Evolutionary conservation across 2,113 vertebrate genomes (phyloP).

Genomic region (Neofelis nebulosa): DNA sequence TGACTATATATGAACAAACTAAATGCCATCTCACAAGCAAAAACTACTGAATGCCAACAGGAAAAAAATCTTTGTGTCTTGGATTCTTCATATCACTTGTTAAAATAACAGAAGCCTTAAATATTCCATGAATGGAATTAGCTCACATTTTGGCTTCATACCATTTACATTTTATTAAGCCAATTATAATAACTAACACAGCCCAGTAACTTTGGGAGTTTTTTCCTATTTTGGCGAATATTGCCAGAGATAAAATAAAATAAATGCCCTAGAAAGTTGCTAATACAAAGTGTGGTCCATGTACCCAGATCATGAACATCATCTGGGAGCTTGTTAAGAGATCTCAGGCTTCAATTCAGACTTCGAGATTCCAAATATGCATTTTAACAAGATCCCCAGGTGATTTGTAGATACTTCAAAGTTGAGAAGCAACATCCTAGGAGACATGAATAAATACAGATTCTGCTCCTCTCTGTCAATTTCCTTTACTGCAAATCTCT

Average conservation of each 20-base stretch:
- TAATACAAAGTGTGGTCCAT: background rate
- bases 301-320: background rate
- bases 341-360: background rate
- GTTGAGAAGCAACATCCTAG: background rate
- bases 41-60: background rate
- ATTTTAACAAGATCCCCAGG: background rate
- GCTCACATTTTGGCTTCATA: background rate
- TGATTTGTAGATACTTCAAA: background rate
- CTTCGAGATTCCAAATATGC: background rate
- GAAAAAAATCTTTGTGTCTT: background rate
- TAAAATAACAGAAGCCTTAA: slow-evolving; percentile 7
- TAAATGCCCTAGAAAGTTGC: background rate
- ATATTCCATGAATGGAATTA: background rate
- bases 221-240: background rate
- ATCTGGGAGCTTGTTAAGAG: background rate
- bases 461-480: background rate
- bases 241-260: background rate
- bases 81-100: background rate
- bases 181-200: background rate
- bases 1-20: background rate
- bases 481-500: background rate
- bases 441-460: background rate
- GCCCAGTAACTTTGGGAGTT: background rate
- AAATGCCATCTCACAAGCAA: background rate
- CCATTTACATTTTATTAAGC: background rate